Evolutionary conservation across 1,140 invertebrate genomes (phyloP), one percentile per base, ranked within the genome.

Genomic region (Drosophila willistoni): DNA sequence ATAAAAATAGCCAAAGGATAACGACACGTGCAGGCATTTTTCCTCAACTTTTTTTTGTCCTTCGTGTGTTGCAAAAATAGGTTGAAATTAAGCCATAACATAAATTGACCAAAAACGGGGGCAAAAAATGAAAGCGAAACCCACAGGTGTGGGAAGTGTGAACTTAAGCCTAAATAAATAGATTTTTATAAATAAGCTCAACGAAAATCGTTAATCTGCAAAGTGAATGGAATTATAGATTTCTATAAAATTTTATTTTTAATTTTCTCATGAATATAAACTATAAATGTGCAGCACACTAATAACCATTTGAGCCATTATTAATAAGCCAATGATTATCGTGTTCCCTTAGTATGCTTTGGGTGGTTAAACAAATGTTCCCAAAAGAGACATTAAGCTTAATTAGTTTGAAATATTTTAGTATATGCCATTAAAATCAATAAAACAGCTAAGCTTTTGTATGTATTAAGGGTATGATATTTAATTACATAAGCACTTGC

Each of bases 1-100:
- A 36, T 85, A 72, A 64, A 85, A 84, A 84, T 84, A 84, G 77
- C 77, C 70, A 71, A 68, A 77, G 81, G 81, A 84, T 84, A 84
- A 66, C 29, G 36, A 57, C 56, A 77, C 64, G 61, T 74, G 74
- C 64, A 39, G 63, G 64, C 54, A 17, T n/a, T 44, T 66, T 54
- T 34, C 19, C n/a, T 13, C 29, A 3, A 7, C 7, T 39, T 29
- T 67, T 2, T 4, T 36, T 14, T 22, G 25, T 29, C 12, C 17
- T 44, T 25, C 33, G 3, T 34, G 29, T 54, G 55, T 6, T 22
- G 61, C 57, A 70, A 76, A 76, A 76, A 76, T 76, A 76, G 73
- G 47, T 41, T 1, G 1, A 29, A 65, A 59, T 66, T 29, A 7
- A 60, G 76, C 69, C 41, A 39, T 83, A 63, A 63, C 73, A 73